Evolutionary conservation across 1,140 invertebrate species (phyloP).

Genomic region (Macrobrachium nipponense): DNA sequence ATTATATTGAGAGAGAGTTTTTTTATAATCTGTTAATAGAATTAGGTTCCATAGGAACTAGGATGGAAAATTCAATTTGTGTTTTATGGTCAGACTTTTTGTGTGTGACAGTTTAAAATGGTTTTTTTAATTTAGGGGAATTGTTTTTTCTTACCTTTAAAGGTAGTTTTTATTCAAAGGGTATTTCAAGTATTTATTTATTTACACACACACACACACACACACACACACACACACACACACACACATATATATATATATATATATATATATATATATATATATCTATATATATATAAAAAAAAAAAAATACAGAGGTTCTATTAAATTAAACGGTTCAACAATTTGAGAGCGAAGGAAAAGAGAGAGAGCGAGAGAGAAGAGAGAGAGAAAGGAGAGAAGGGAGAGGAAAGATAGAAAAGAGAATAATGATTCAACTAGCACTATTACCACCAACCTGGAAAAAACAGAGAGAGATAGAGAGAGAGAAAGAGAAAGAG

Average conservation of each 20-base stretch:
- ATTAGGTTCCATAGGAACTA: no score
- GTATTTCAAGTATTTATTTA: neutral
- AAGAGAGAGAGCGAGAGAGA: neutral
- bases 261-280: conserved; percentile 17
- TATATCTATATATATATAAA: neutral
- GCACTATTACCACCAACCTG: neutral
- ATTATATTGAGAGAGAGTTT: neutral
- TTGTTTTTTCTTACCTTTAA: no score
- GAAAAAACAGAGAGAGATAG: neutral
- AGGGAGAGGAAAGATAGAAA: neutral
- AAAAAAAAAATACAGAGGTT: neutral
- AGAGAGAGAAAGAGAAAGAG: conserved; percentile 32
- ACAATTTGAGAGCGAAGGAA: neutral
- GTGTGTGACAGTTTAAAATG: no score
- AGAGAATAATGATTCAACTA: neutral
- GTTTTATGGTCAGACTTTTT: no score
- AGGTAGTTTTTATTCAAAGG: no score
- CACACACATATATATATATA: neutral
- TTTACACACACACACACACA: conserved; percentile 4
- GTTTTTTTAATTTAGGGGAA: no score
- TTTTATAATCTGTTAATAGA: no score
- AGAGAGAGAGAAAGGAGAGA: neutral
- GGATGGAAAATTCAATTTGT: no score
- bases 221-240: conserved; percentile 11
- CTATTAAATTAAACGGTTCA: neutral